Conservation (phyloP, 30 jellyfish, hydroid and myxozoan genomes). For the Catostylus mosaicus region DNA sequence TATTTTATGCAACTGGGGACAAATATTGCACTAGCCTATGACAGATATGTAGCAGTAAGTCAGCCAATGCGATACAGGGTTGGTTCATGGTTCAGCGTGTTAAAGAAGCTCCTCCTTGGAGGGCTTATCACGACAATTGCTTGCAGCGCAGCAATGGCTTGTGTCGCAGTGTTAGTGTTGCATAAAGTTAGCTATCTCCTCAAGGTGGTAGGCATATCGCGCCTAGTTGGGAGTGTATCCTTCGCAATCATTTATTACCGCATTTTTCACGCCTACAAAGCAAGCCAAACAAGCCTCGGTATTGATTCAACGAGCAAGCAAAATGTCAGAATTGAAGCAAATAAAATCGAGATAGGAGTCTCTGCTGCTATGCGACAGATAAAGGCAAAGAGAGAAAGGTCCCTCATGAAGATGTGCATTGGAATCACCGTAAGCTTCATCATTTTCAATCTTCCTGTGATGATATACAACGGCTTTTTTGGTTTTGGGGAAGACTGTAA, state of each 20-base stretch:
- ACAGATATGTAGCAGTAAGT: not conserved
- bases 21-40: not conserved
- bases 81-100: not conserved
- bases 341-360: too few relatives aligned
- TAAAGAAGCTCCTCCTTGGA: not conserved
- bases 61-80: not conserved
- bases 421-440: not conserved
- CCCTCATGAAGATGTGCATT: not conserved
- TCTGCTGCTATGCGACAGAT: too few relatives aligned
- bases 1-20: not conserved
- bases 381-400: too few relatives aligned
- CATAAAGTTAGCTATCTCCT: not conserved
- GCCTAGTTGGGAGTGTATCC: not conserved
- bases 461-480: not conserved
- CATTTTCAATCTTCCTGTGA: not conserved
- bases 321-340: too few relatives aligned
- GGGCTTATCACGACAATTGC: not conserved
- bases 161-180: too few relatives aligned
- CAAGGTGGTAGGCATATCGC: not conserved
- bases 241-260: not conserved
- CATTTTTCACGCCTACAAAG: not conserved
- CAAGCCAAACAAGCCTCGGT: not conserved
- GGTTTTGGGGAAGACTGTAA: not conserved
- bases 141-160: not conserved
- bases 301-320: too few relatives aligned